A percentile compares a stretch with the other conserved stretches of the same genome.
Conservation (phyloP, 2,888 invertebrate genomes). For the Eudemis profundana region DNA sequence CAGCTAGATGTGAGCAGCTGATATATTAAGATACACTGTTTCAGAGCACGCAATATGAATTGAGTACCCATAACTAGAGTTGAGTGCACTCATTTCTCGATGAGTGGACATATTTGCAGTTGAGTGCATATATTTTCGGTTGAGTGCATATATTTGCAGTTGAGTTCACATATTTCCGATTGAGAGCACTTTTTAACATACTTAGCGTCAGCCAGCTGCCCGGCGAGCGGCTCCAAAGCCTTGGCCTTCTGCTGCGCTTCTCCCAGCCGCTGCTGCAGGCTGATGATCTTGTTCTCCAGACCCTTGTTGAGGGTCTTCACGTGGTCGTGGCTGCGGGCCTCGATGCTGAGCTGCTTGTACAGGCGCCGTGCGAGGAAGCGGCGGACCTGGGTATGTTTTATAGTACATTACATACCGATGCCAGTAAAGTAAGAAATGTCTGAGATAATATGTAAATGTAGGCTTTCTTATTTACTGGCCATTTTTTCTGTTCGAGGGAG, state of each 20-base stretch:
- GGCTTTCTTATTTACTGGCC: too few relatives aligned
- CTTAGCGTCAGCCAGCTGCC: slow-evolving; percentile 89
- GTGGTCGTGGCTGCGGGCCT: slow-evolving; percentile 97
- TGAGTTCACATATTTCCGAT: background rate
- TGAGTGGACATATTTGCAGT: too few relatives aligned
- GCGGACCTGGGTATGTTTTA: slow-evolving; percentile 76
- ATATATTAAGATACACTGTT: too few relatives aligned
- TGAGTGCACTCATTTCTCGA: too few relatives aligned
- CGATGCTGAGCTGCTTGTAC: slow-evolving; percentile 94
- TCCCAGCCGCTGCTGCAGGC: slow-evolving; percentile 95
- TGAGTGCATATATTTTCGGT: too few relatives aligned
- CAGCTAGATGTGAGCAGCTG: too few relatives aligned
- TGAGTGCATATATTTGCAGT: background rate
- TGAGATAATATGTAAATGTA: too few relatives aligned
- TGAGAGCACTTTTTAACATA: slow-evolving; percentile 57
- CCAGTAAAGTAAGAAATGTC: too few relatives aligned
- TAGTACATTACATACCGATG: slow-evolving; percentile 1
- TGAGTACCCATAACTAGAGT: too few relatives aligned
- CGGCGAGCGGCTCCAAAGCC: slow-evolving; percentile 86
- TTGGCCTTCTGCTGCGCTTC: slow-evolving; percentile 89
- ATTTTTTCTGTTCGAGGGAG: too few relatives aligned
- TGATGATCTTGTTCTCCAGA: slow-evolving; percentile 99
- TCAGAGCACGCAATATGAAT: too few relatives aligned
- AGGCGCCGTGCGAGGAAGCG: slow-evolving; percentile 92
- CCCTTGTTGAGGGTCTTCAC: slow-evolving; percentile 97